These are phyloP conservation scores for Thymelicus sylvestris DNA, from an alignment of 2,888 invertebrate genomes.

Conservation along the genomic window DNA sequence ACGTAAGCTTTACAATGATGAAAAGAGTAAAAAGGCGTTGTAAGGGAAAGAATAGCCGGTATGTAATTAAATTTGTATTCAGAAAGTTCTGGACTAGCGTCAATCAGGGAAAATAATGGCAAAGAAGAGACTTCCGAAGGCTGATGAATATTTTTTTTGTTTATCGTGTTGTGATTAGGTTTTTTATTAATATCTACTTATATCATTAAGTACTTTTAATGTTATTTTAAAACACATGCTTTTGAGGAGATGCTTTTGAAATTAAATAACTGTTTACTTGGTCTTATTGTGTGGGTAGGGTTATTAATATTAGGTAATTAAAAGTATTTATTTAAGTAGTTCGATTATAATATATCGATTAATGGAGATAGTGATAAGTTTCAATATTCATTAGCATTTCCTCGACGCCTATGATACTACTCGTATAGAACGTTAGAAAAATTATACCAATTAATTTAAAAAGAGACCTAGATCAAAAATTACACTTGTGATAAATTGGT, in stretches of 20 bases:
- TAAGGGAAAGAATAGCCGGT: too few relatives aligned
- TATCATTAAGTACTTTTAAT: not conserved
- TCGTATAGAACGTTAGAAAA: conserved; percentile 12
- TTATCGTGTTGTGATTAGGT: conserved; percentile 17
- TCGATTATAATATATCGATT: not conserved
- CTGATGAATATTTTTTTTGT: not conserved
- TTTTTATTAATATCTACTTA: conserved; percentile 12
- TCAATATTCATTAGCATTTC: conserved; percentile 66
- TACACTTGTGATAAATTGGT: conserved; percentile 31
- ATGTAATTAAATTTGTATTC: too few relatives aligned
- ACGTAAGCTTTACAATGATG: too few relatives aligned
- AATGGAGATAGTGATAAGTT: not conserved
- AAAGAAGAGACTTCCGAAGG: too few relatives aligned
- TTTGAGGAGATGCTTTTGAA: conserved; percentile 39
- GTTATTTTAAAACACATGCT: too few relatives aligned
- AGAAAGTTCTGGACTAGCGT: too few relatives aligned
- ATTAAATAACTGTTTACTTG: not conserved
- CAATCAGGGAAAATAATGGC: too few relatives aligned
- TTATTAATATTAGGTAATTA: not conserved
- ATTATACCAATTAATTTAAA: not conserved
- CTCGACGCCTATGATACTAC: conserved; percentile 58
- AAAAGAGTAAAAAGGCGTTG: too few relatives aligned
- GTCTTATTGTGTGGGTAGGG: conserved; percentile 10
- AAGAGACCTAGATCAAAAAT: not conserved
- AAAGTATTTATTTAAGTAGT: not conserved